Base-by-base conservation (phyloP, 1,140 invertebrate species). In the Polypedilum vanderplanki region DNA sequence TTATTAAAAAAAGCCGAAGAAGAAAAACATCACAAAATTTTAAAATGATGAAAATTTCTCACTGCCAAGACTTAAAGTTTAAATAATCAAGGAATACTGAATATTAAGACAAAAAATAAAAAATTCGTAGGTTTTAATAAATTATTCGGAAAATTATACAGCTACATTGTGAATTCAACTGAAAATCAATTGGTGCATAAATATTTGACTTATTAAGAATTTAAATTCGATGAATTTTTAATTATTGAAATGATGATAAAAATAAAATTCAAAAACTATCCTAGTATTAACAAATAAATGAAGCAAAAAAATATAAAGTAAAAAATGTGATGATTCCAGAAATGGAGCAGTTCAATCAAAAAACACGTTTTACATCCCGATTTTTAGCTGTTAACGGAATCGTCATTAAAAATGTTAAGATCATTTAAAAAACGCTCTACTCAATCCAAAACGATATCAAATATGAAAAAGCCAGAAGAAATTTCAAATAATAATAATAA, bases 41-140 rank as follows among this genome's bases (percentile, higher is more conserved):
- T 20, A 70, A 70, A 18, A 70, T 70, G 17, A 22, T 18, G 65
- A 22, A 70, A 70, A 18, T 70, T 70, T 70, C 65, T 70, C 65
- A 70, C 65, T 70, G 65, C 65, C 65, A 70, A 70, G 65, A 70
- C 65, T 70, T 70, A 70, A 70, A 70, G 65, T 70, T 70, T 70
- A 70, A 70, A 70, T 70, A 70, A 70, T 70, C 20, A 18, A 70
- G 20, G 65, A 70, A 12, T n/a, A 57, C 12, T n/a, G 18, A 22
- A 70, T 18, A 9, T 70, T 18, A 20, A 18, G 20, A 20, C 18
- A 22, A 70, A 8, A 70, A 70, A 70, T 18, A 18, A 20, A 18
- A 70, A 20, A 70, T 7, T 70, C 18, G 65, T 70, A 70, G 46
- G 46, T 57, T 57, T 57, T 70, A 70, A 70, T 70, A 70, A 70